Evolutionary conservation across 2,888 invertebrate species (phyloP).

Genomic region (Pandemis cinnamomeana): DNA sequence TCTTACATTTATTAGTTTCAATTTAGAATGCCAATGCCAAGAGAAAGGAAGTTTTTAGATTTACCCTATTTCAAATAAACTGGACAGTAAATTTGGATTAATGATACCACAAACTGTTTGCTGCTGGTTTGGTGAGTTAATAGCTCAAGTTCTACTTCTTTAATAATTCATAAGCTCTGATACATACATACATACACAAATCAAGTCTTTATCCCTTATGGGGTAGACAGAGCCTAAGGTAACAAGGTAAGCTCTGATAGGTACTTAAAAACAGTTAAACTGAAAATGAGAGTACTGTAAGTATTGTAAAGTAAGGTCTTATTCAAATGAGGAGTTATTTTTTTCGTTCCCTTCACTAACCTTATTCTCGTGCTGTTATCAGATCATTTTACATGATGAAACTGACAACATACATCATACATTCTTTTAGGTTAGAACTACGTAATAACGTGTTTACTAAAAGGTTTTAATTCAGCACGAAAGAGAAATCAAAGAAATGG

Average conservation of each 20-base stretch:
- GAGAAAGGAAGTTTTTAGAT: too few species aligned
- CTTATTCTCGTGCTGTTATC: background rate
- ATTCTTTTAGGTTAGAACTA: background rate
- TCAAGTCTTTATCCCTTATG: too few species aligned
- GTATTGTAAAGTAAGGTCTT: too few species aligned
- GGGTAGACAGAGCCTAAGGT: too few species aligned
- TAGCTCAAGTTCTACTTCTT: background rate
- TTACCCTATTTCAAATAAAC: too few species aligned
- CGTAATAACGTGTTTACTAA: background rate
- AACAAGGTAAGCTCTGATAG: background rate
- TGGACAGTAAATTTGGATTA: too few species aligned
- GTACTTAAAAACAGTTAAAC: background rate
- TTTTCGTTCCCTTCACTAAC: background rate
- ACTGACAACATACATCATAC: background rate
- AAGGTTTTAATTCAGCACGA: slow-evolving; percentile 14
- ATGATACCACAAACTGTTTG: too few species aligned
- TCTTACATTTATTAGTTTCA: too few species aligned
- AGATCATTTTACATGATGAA: background rate
- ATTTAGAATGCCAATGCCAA: too few species aligned
- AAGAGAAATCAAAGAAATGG: slow-evolving; percentile 14
- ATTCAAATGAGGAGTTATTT: too few species aligned
- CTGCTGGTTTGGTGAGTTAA: background rate
- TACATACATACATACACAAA: too few species aligned
- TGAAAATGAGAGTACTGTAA: too few species aligned
- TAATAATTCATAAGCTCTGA: background rate